Evolutionary conservation across 2,888 invertebrate genomes (phyloP), one percentile per base, ranked within the genome.

Genomic region (Neelides folsomi): DNA sequence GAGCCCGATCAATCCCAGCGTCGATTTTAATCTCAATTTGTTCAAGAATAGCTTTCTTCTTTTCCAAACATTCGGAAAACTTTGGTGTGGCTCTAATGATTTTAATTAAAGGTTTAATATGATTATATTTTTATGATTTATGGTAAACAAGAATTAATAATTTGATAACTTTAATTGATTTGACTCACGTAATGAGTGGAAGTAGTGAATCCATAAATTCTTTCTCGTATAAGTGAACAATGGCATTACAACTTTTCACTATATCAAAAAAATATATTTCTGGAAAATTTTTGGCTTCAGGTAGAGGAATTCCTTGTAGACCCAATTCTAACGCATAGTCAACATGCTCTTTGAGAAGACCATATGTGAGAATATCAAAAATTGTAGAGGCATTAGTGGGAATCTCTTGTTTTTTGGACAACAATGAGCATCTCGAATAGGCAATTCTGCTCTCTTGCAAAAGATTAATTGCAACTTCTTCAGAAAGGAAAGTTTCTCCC

Each of bases 311-410:
- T 18, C 83, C 82, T 69, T 88, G 89, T 44, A 95, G 72, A 0
- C 92, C 95, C 42, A 95, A 71, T 68, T 97, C 97, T 4, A 98
- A 73, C 0, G 95, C 97, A 71, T 98, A 98, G 70, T 94, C 93
- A 0, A 97, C 86, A 69, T 95, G 95, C 65, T 98, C 94, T 44
- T 60, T 62, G 12, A 64, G 20, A 3, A 64, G 53, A 15, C 54
- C 51, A 35, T 57, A 52, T 1, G 64, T 60, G 6, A 64, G 51
- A 18, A 64, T 60, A 18, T 64, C 64, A 46, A 64, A 62, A 20
- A 64, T 64, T 43, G 59, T 55, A 18, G 55, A 50, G 34, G 54
- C 60, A 55, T 60, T 62, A n/a, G 27, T 36, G 1, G 64, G 55
- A 5, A 57, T 45, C 13, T 64, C 64, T 6, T 58, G 37, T 48